Conservation (phyloP, 1,140 invertebrate genomes). For the Brachionus sp. region DNA sequence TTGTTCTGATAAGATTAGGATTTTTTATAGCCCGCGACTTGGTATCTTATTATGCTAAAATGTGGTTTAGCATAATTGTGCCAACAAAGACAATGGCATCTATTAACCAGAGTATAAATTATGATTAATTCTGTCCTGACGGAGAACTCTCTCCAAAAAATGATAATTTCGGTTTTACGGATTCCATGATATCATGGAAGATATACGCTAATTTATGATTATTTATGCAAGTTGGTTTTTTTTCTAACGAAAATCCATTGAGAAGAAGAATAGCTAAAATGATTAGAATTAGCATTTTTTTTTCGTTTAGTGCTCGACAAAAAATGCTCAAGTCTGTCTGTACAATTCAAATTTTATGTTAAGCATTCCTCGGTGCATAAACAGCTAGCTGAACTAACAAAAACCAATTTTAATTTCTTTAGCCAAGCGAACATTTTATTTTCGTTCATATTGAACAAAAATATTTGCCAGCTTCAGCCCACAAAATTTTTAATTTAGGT, state of each 20-base stretch:
- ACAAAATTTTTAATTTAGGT: conserved; percentile 23
- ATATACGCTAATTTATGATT: conserved; percentile 32
- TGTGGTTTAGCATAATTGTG: not conserved
- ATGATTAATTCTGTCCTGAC: conserved; percentile 17
- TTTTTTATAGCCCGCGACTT: not conserved
- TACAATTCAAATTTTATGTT: conserved; percentile 38
- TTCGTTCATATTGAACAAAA: not conserved
- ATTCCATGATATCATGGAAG: conserved; percentile 37
- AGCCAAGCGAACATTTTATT: conserved; percentile 35
- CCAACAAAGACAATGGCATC: not conserved
- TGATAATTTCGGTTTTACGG: conserved; percentile 6
- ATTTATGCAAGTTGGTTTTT: conserved; percentile 14
- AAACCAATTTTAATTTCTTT: conserved; percentile 42
- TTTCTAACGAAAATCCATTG: not conserved
- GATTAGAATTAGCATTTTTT: conserved; percentile 39
- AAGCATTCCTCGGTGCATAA: conserved; percentile 40
- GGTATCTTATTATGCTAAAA: not conserved
- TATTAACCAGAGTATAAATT: conserved; percentile 20
- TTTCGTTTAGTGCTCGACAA: not conserved
- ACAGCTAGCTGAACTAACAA: conserved; percentile 35
- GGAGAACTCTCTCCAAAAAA: conserved; percentile 26
- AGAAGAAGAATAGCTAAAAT: conserved; percentile 22
- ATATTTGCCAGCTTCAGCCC: not conserved
- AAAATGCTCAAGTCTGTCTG: conserved; percentile 14
- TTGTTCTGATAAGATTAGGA: not conserved